Conservation (phyloP, 1,140 invertebrate species). For the Musca vetustissima region DNA sequence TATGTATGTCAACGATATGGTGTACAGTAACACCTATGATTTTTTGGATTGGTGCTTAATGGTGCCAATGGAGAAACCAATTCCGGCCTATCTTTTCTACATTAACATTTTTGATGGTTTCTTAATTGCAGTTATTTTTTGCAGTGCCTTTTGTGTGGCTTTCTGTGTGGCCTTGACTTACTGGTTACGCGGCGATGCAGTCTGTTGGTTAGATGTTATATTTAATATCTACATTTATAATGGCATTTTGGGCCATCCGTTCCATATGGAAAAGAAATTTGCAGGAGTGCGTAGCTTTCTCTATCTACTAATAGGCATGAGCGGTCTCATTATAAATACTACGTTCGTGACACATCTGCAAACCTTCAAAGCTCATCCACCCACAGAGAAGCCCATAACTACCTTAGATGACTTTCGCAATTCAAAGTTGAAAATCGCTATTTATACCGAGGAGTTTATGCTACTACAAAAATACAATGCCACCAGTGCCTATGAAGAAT, state of each 20-base stretch:
- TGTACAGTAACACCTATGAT: neutral
- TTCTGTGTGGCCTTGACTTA: neutral
- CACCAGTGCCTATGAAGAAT: neutral
- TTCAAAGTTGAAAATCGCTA: neutral
- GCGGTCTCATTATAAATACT: neutral
- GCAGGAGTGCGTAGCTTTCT: neutral
- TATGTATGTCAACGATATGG: neutral
- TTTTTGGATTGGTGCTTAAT: conserved; percentile 17
- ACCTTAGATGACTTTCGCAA: neutral
- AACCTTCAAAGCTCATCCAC: neutral
- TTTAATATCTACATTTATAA: neutral
- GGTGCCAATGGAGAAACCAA: conserved; percentile 2
- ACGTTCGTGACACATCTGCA: neutral
- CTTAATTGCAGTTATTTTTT: neutral
- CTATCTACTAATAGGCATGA: neutral
- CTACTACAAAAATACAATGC: no score
- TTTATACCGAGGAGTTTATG: neutral
- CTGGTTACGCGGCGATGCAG: neutral
- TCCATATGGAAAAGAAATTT: neutral
- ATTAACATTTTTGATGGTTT: neutral
- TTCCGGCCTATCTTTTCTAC: neutral
- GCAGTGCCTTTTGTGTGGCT: neutral
- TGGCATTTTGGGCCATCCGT: conserved; percentile 4
- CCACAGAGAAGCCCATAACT: neutral
- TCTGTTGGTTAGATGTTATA: neutral